Conservation (phyloP, 1,140 invertebrate species). For the Planococcus citri region DNA sequence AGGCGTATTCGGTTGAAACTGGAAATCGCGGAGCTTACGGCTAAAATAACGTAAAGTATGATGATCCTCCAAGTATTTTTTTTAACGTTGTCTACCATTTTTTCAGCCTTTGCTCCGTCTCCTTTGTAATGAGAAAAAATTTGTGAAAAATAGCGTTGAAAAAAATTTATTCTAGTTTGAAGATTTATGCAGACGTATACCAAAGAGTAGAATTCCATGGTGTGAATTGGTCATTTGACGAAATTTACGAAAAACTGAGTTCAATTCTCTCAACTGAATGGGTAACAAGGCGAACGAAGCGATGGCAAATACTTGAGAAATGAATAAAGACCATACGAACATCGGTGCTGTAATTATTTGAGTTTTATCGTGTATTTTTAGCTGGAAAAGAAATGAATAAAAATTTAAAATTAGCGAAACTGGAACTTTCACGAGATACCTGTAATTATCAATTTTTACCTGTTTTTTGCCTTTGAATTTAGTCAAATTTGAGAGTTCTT, state of each 20-base stretch:
- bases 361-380: conserved; percentile 21
- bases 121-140: conserved; percentile 3
- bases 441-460: background rate
- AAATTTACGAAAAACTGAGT: conserved; percentile 13
- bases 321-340: conserved; percentile 15
- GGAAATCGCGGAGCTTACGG: background rate
- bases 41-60: background rate
- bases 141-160: background rate
- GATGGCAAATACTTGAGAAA: conserved; percentile 16
- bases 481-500: background rate
- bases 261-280: conserved; percentile 9
- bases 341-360: conserved; percentile 22
- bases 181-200: background rate
- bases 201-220: background rate
- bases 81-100: background rate
- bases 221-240: background rate
- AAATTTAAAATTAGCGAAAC: background rate
- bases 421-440: background rate
- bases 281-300: conserved; percentile 12
- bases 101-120: background rate
- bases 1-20: conserved; percentile 23
- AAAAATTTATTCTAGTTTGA: background rate
- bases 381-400: background rate
- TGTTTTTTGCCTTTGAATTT: conserved; percentile 12
- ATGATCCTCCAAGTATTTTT: conserved; percentile 12